Base-by-base conservation (phyloP, 2,797 vertebrate genomes). In the Poeciliopsis turneri region DNA sequence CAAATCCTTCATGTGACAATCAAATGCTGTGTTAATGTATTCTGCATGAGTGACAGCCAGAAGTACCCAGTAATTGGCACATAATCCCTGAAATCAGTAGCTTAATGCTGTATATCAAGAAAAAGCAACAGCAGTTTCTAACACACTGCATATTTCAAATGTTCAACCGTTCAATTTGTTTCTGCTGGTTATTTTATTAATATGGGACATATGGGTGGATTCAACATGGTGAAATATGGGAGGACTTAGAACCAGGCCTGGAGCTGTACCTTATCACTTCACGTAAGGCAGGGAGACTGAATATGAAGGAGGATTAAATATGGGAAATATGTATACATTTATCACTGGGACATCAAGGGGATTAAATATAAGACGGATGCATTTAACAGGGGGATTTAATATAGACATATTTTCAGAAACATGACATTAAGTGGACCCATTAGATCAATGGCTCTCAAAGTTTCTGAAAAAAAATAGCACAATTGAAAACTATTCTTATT, bases 1-100 rank as follows among this genome's bases (percentile, higher is more conserved):
- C 4, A 61, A 57, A 83, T 79, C 80, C 57, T 70, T 82, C 64
- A 74, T 76, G 47, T 55, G 61, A 79, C 77, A 83, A 85, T 80
- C 15, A 79, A 80, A 86, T 73, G 57, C 47, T 82, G 61, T 71
- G 59, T 25, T 77, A 72, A 84, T 76, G 55, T 25, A 66, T 78
- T 77, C 39, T 39, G 47, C 33, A 13, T 83, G 74, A 87, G 15
- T 73, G 77, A 76, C 18, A 78, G 47, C 1, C 12, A 77, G 53
- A 64, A 78, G 80, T 64, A 51, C 39, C 33, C 43, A 74, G 23
- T 28, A 47, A 77, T 55, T 59, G 55, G 80, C 39, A 74, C 43
- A 83, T 68, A 30, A 80, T 82, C 72, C 66, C 46, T 23, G 74
- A 81, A 81, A 76, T 30, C 10, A 72, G 66, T 33, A 80, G 72